Percentiles rank a stretch among this genome's conserved stretches.
These are phyloP conservation scores for Mylabris sibirica DNA, from an alignment of 2,888 invertebrate species.

Conservation along the genomic window DNA sequence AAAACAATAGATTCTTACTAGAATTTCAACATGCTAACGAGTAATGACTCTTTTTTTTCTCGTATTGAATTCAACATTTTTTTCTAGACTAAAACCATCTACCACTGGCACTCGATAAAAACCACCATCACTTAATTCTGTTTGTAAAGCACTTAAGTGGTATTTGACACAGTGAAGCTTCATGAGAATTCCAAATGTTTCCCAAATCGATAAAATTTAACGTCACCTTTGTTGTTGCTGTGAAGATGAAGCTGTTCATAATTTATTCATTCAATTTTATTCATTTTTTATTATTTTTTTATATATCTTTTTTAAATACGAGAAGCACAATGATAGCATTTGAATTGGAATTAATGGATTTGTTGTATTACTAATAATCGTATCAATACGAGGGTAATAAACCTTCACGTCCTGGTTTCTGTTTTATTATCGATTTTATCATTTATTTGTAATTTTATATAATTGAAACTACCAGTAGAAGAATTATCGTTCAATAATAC, in stretches of 20 bases:
- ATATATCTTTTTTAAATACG: background rate
- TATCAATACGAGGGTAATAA: background rate
- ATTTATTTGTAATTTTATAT: background rate
- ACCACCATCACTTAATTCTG: background rate
- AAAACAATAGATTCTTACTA: no score
- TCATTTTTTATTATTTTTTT: background rate
- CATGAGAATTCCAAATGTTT: slow-evolving; percentile 11
- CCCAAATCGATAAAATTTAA: background rate
- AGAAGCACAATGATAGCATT: background rate
- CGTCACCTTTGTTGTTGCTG: background rate
- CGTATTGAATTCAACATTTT: background rate
- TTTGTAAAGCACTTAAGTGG: slow-evolving; percentile 12
- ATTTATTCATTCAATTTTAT: background rate
- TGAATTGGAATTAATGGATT: no score
- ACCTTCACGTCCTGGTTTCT: background rate
- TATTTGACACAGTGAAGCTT: slow-evolving; percentile 6
- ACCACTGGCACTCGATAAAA: background rate
- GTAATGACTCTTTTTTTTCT: no score
- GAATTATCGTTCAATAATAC: background rate
- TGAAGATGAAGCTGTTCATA: background rate
- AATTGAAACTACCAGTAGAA: background rate
- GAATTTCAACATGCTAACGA: no score
- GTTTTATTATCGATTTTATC: slow-evolving; percentile 3
- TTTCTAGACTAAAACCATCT: background rate
- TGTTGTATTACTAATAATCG: no score